phyloP scores from a whole-genome alignment of 1,140 invertebrate species.

The Palaemon carinicauda region DNA sequence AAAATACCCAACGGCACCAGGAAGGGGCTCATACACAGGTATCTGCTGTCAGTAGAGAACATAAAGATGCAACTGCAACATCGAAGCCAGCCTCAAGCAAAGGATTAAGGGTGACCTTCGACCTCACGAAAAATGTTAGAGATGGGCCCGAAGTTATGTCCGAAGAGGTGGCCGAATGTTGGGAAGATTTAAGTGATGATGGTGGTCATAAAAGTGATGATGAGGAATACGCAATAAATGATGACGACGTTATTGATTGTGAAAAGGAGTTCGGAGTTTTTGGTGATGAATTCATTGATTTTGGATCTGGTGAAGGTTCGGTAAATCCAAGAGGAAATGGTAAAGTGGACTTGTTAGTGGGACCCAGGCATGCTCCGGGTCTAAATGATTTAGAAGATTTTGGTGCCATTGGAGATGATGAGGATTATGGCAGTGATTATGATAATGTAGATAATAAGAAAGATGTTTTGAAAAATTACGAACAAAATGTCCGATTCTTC shows the following conservation, averaged over 20 bases:
- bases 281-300: not conserved
- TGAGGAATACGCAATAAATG: not conserved
- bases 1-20: not conserved
- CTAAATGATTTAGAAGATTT: no score
- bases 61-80: not conserved
- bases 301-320: not conserved
- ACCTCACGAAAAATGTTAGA: not conserved
- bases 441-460: not conserved
- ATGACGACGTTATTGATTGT: conserved; percentile 13
- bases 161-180: conserved; percentile 33
- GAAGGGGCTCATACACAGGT: not conserved
- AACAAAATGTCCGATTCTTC: no score
- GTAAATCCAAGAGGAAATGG: no score
- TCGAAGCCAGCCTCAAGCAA: not conserved
- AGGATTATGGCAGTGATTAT: no score
- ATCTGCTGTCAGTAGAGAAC: not conserved
- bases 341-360: no score
- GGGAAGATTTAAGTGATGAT: conserved; percentile 40
- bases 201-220: not conserved
- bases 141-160: not conserved
- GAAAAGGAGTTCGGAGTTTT: not conserved
- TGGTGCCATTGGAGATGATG: not conserved
- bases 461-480: not conserved
- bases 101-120: conserved; percentile 31
- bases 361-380: no score